Percentiles rank a stretch among this genome's conserved stretches.
phyloP scores from a whole-genome alignment of 1,140 invertebrate genomes.

The Ceratitis capitata region DNA sequence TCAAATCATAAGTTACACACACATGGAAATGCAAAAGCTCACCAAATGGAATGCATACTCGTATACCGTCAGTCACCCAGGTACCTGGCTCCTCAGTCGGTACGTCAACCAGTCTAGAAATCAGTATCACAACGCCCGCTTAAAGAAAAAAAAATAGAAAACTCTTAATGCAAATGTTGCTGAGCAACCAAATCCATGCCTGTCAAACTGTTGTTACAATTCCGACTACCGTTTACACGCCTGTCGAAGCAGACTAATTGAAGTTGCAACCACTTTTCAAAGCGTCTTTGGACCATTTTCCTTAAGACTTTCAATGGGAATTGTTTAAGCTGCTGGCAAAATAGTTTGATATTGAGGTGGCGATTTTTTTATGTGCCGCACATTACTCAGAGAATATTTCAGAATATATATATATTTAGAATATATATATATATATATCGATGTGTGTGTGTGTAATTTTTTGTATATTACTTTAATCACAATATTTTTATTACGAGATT shows the following conservation, averaged over 20 bases:
- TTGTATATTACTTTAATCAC: neutral
- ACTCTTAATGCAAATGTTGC: neutral
- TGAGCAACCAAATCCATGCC: neutral
- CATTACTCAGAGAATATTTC: no score
- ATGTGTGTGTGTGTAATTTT: neutral
- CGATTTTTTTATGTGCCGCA: no score
- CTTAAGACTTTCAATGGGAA: no score
- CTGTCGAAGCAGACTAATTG: conserved; percentile 5
- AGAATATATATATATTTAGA: no score
- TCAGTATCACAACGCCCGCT: no score
- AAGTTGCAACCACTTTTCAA: neutral
- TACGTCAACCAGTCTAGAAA: no score
- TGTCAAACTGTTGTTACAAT: neutral
- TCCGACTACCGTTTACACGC: neutral
- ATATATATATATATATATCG: neutral
- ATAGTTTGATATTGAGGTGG: no score
- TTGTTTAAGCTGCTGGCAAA: neutral
- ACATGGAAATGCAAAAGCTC: no score
- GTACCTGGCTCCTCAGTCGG: no score
- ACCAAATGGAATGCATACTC: neutral
- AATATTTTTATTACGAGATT: no score
- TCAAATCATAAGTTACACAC: no score
- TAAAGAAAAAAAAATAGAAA: no score
- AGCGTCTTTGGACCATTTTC: neutral
- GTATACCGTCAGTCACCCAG: neutral